Conservation (phyloP, 2,113 vertebrate species). For the Sinosuthora webbiana region DNA sequence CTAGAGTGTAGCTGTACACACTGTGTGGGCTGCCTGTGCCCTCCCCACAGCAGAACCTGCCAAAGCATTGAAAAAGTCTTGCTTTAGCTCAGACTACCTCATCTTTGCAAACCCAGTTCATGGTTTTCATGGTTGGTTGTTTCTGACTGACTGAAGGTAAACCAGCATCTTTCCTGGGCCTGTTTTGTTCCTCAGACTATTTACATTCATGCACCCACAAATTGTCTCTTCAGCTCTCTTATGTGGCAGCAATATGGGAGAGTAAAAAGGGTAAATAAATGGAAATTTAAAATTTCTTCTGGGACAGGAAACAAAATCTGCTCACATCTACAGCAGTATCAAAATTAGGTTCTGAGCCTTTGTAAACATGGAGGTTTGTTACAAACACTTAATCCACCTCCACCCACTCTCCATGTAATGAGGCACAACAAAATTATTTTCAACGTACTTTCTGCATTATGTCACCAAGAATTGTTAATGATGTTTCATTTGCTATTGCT, state of each 20-base stretch:
- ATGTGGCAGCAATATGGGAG: background rate
- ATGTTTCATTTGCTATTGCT: background rate
- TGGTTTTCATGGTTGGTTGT: background rate
- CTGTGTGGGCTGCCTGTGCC: background rate
- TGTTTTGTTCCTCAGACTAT: background rate
- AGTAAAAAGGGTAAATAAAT: background rate
- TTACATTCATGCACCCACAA: background rate
- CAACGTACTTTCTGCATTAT: background rate
- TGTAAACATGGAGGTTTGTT: background rate
- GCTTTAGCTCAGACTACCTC: background rate
- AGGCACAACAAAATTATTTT: background rate
- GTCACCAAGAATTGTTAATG: background rate
- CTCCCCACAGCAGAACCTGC: background rate
- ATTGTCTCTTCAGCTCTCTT: background rate
- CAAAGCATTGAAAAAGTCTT: background rate
- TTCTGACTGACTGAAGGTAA: background rate
- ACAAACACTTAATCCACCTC: rapidly evolving
- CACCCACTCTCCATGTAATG: background rate
- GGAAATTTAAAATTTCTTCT: background rate
- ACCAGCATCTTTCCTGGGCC: background rate
- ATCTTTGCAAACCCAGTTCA: background rate
- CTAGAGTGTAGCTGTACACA: no score
- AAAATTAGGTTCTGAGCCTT: background rate
- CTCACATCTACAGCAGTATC: background rate
- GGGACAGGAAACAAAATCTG: background rate